A percentile compares a stretch with the other conserved stretches of the same genome.
Conservation (phyloP, 2,113 vertebrate genomes). For the Tamias sibiricus region DNA sequence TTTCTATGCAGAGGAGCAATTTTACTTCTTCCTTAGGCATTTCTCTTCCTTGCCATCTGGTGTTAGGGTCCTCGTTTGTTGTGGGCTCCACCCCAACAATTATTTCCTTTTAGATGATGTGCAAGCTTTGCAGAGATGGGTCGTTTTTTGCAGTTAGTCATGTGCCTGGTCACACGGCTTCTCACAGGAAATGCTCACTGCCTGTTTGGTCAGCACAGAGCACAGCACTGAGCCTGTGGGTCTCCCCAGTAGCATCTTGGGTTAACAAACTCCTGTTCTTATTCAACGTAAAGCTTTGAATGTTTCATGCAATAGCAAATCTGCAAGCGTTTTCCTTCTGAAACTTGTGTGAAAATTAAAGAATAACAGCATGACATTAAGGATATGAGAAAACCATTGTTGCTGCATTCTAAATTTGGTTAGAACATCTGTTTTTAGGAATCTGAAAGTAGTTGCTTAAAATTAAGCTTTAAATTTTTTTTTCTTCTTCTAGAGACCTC, state of each 20-base stretch:
- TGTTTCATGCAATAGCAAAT: background rate
- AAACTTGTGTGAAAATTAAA: conserved; percentile 36
- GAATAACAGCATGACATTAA: conserved; percentile 1
- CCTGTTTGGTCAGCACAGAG: background rate
- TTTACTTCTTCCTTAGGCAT: conserved; percentile 47
- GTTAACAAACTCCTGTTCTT: background rate
- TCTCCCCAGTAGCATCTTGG: background rate
- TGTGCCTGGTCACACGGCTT: conserved; percentile 49
- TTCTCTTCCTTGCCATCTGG: background rate
- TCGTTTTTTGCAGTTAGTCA: conserved; percentile 42
- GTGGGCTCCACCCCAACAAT: background rate
- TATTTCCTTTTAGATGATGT: conserved; percentile 75
- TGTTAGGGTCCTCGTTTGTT: conserved; percentile 63
- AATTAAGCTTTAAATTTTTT: background rate
- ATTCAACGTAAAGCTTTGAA: background rate
- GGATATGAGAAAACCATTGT: background rate
- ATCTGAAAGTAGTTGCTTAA: conserved; percentile 4
- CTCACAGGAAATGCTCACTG: conserved; percentile 8
- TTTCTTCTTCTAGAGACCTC: background rate
- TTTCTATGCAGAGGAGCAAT: background rate
- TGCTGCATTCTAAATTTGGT: conserved; percentile 32
- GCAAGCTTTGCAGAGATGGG: background rate
- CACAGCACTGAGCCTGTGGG: background rate
- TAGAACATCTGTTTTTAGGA: background rate
- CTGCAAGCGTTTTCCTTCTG: background rate